Evolutionary conservation across 53 echinoderm and acorn worm species (phyloP), one percentile per base, ranked within the genome.

Genomic region (Paracentrotus lividus): DNA sequence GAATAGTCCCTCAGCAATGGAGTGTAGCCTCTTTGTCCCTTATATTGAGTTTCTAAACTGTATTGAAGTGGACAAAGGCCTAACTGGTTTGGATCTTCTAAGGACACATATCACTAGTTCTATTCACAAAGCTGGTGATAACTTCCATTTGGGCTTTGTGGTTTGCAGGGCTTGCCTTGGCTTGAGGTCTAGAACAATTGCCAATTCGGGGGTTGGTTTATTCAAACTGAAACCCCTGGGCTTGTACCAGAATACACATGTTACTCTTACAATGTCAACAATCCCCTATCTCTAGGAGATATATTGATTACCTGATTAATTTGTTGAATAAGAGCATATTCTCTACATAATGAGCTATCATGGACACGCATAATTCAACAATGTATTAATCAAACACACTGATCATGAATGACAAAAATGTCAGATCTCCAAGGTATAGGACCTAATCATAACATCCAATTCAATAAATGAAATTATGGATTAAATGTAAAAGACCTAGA

Each of bases 171-270:
- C 72, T 36, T 72, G 40, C 40, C 36, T 40, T 38, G 72, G 72
- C 21, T 72, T 72, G 72, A 72, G 72, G 72, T 72, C 40, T 32
- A 72, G 72, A 72, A 72, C 72, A 72, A 72, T 72, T 40, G 20
- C 40, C 6, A 72, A 20, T 18, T 7, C 40, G 36, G 12, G n/a
- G 72, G 18, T 6, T 40, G 72, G 36, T 36, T 72, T 20, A 40
- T 72, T 34, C 40, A 72, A 36, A 72, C 40, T 38, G 18, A 38
- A 40, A 40, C 72, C 72, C 72, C 72, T 36, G 40, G 72, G 40
- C 40, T 72, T 36, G 40, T 16, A 21, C 40, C 38, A 38, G 18
- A 72, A 72, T 72, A 40, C 72, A 72, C 40, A 72, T 36, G 72
- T 21, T 72, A 72, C 72, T 72, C 72, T 40, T 72, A 38, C 72